Percentiles rank a stretch among this genome's conserved stretches.
Evolutionary conservation across 2,888 invertebrate species (phyloP).

Genomic region (Spilarctia lutea): DNA sequence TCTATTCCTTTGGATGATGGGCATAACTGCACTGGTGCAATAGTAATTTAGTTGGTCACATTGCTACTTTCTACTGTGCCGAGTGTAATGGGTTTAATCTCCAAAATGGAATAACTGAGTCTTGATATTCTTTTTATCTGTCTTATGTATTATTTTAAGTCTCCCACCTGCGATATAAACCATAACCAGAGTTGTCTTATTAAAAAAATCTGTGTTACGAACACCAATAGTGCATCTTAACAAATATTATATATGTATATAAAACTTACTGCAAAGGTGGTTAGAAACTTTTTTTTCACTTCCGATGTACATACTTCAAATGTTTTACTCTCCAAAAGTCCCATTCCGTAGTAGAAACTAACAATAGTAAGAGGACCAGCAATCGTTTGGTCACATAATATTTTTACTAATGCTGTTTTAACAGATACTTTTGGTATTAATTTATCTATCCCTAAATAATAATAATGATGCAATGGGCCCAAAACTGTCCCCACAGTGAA

Average conservation of each 20-base stretch:
- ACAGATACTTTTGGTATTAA: conserved; percentile 6
- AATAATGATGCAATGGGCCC: conserved; percentile 13
- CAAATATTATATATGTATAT: not conserved
- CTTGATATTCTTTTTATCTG: too few species aligned
- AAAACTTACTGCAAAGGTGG: conserved; percentile 12
- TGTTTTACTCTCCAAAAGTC: conserved; percentile 7
- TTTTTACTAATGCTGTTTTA: conserved; percentile 11
- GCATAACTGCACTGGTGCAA: not conserved
- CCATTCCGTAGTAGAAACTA: conserved; percentile 12
- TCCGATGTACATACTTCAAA: conserved; percentile 12
- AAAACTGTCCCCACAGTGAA: conserved; percentile 9
- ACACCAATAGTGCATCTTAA: not conserved
- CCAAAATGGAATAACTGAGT: too few species aligned
- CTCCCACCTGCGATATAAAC: too few species aligned
- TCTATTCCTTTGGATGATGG: too few species aligned
- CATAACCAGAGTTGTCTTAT: too few species aligned
- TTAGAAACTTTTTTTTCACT: conserved; percentile 9
- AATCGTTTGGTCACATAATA: conserved; percentile 10
- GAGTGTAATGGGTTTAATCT: not conserved
- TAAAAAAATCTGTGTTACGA: not conserved
- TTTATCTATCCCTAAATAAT: conserved; percentile 16
- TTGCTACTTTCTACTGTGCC: too few species aligned
- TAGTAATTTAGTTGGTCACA: too few species aligned
- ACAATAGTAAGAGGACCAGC: conserved; percentile 10
- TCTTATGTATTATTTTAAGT: too few species aligned